Conservation (phyloP, 2,113 vertebrate genomes). For the Otus sunia region DNA sequence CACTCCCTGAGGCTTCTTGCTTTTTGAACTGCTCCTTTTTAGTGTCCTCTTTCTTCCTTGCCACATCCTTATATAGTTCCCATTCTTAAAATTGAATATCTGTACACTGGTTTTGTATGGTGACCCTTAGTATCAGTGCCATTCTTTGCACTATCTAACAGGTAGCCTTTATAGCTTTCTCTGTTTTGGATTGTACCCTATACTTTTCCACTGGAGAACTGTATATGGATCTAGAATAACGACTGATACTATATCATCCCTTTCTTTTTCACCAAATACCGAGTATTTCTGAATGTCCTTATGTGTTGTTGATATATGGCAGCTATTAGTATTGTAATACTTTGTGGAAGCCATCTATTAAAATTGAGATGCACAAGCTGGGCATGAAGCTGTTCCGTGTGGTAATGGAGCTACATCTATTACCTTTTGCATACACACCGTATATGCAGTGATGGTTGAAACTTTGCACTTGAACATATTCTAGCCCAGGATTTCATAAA, state of each 20-base stretch:
- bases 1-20: neutral
- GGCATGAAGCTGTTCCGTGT: neutral
- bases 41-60: neutral
- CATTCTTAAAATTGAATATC: neutral
- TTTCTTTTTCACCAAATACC: neutral
- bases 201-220: neutral
- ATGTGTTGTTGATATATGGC: neutral
- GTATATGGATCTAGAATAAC: neutral
- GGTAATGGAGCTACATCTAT: neutral
- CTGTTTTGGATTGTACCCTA: neutral
- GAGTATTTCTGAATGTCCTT: neutral
- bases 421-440: neutral
- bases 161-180: neutral
- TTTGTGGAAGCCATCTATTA: neutral
- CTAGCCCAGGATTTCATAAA: neutral
- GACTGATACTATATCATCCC: rapidly evolving
- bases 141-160: neutral
- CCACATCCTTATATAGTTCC: neutral
- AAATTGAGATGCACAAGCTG: neutral
- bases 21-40: neutral
- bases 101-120: neutral
- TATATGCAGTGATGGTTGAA: neutral
- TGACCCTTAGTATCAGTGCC: neutral
- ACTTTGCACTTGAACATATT: neutral
- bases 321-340: neutral